phyloP scores from a whole-genome alignment of 2,113 vertebrate species.

The Aegithalos caudatus region DNA sequence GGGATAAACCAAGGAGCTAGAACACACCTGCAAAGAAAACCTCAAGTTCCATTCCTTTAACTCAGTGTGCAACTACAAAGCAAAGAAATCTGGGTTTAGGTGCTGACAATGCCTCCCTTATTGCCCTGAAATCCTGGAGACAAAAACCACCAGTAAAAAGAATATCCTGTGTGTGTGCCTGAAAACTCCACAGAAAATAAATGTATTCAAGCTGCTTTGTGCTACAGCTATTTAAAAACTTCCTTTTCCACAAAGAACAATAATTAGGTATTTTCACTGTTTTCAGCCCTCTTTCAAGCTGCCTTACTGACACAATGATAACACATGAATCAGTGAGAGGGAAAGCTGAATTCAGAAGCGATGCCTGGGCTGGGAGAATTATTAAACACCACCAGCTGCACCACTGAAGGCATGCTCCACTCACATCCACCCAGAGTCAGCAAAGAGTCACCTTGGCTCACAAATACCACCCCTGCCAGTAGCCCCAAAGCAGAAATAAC shows the following conservation, averaged over 20 bases:
- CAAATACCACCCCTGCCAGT: background rate
- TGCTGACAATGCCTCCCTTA: background rate
- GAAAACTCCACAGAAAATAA: background rate
- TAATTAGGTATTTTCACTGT: background rate
- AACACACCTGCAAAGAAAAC: background rate
- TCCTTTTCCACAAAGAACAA: background rate
- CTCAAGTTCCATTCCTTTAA: background rate
- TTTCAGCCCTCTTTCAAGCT: background rate
- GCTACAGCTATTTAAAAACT: background rate
- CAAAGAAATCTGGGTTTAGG: background rate
- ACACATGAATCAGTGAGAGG: background rate
- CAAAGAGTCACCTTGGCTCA: rapidly evolving
- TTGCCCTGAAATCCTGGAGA: background rate
- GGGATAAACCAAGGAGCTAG: background rate
- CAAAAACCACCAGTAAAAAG: background rate
- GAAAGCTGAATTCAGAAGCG: background rate
- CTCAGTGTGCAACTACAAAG: background rate
- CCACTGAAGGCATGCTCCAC: background rate
- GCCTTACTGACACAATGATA: background rate
- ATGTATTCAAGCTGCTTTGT: background rate
- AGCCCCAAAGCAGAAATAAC: background rate
- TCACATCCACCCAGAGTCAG: background rate
- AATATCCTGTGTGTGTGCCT: background rate
- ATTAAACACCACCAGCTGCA: background rate
- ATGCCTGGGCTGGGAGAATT: background rate